Evolutionary conservation across 2,113 vertebrate species (phyloP), one percentile per base, ranked within the genome.

Genomic region (Limnothrissa miodon): DNA sequence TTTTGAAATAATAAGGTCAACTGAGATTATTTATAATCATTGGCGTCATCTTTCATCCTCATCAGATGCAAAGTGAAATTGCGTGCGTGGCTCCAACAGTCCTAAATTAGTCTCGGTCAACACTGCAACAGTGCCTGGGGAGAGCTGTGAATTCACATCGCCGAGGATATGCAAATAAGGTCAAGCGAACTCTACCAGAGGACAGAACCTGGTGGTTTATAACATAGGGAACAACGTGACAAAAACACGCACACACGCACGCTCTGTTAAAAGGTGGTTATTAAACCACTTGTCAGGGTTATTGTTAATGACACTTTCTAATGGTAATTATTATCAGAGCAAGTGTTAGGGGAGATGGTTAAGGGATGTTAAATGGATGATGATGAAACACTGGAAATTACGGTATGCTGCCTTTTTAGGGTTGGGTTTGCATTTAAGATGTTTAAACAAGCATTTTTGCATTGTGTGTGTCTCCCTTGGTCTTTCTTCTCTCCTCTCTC

Each of bases 391-490:
- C 33, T 70, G 9, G 62, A 33, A 33, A 70, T 70, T 29, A n/a
- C n/a, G n/a, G n/a, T n/a, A 29, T 62, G 59, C 2, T 70, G 62
- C 25, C 62, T 70, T 29, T 29, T 33, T 36, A 33, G 5, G 25
- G 25, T 33, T 29, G 62, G 25, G 9, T 70, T 70, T 70, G 23
- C n/a, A 33, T 10, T 66, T 33, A 29, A 29, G 7, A 66, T 66
- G 25, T 66, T 59, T 78, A 86, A 80, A 83, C 45, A 48, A 56
- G 81, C 56, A 56, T 78, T 84, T 85, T 85, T 10, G n/a, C 25
- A 25, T n/a, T 62, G 3, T 62, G 23, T 62, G 5, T 62, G 6
- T 62, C 56, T 62, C 56, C n/a, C n/a, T n/a, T n/a, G n/a, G n/a
- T n/a, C n/a, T 53, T 21, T 53, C 48, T 10, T 13, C 19, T 21